Percentiles rank a stretch among this genome's conserved stretches.
Evolutionary conservation across 2,888 invertebrate species (phyloP).

Genomic region (Hydriomena furcata): DNA sequence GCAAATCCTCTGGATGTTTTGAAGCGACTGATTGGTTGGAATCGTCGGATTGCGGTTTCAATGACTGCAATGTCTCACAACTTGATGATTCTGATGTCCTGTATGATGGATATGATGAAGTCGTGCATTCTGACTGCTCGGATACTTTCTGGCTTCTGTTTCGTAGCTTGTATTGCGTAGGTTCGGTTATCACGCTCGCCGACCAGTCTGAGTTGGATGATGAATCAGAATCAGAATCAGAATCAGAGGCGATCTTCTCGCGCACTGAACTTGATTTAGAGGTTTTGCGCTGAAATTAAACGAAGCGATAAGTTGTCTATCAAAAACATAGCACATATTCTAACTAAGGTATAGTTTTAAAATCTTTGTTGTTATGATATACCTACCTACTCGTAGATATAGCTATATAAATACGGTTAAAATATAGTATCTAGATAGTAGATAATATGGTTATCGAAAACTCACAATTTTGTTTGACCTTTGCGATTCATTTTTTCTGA

Average conservation of each 20-base stretch:
- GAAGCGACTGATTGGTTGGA: slow-evolving; percentile 9
- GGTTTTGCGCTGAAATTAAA: slow-evolving; percentile 28
- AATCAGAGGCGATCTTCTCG: slow-evolving; percentile 1
- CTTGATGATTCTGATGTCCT: slow-evolving; percentile 16
- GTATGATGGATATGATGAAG: slow-evolving; percentile 10
- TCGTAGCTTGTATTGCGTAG: slow-evolving; percentile 5
- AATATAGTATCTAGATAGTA: too few relatives aligned
- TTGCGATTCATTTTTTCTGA: background rate
- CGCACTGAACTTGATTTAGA: slow-evolving; percentile 18
- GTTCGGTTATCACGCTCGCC: background rate
- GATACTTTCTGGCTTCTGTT: slow-evolving; percentile 12
- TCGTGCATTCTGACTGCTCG: slow-evolving; percentile 13
- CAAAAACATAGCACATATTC: too few relatives aligned
- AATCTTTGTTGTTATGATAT: too few relatives aligned
- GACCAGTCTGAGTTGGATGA: slow-evolving; percentile 5
- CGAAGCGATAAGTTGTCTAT: background rate
- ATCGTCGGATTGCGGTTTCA: slow-evolving; percentile 10
- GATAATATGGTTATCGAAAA: too few relatives aligned
- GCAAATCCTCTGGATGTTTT: slow-evolving; percentile 6
- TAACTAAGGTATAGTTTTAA: too few relatives aligned
- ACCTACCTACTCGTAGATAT: too few relatives aligned
- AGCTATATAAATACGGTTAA: too few relatives aligned
- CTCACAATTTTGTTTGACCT: slow-evolving; percentile 19
- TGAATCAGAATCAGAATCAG: background rate
- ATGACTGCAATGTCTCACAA: background rate